Base-by-base conservation (phyloP, 2,113 vertebrate species). In the Pollachius pollachius region DNA sequence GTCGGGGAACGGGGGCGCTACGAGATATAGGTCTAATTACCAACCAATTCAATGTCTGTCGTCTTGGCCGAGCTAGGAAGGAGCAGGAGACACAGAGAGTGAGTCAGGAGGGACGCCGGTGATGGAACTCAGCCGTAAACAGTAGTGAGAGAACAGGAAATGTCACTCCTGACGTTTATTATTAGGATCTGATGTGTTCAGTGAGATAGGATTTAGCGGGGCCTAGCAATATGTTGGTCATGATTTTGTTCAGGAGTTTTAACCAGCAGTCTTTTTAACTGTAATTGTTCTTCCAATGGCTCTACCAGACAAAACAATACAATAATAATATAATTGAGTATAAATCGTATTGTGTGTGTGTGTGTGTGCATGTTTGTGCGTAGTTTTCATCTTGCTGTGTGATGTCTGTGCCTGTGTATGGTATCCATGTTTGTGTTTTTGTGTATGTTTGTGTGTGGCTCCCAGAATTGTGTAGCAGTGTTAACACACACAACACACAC, bases 11-110 rank as follows among this genome's bases (percentile, higher is more conserved):
- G 76, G 75, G 73, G 72, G 79, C 79, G 73, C 72, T 75, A 73
- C 74, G 74, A 81, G 76, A 84, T 78, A 87, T 81, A 67, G 80
- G 60, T 72, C 77, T 86, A 84, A 88, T 85, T 87, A 77, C 84
- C 67, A 71, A 78, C 72, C 75, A 88, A 88, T 89, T 90, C 76
- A 84, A 79, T 85, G 79, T 86, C 85, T 71, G 63, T 81, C 71
- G 63, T 81, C 69, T 70, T 72, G 76, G 68, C 65, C 66, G 74
- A 54, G 58, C 25, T 2, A 67, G 27, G 77, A 74, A 82, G 64
- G 70, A 70, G 52, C 76, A 78, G 23, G 23, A 23, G 74, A 74
- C 79, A 82, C 75, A 61, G 64, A 56, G 69, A 67, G 30, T 6
- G 30, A 34, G 30, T 6, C 54, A 54, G 67, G 52, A 76, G 66